Conservation (phyloP, 2,888 invertebrate species). For the Noctua janthina region DNA sequence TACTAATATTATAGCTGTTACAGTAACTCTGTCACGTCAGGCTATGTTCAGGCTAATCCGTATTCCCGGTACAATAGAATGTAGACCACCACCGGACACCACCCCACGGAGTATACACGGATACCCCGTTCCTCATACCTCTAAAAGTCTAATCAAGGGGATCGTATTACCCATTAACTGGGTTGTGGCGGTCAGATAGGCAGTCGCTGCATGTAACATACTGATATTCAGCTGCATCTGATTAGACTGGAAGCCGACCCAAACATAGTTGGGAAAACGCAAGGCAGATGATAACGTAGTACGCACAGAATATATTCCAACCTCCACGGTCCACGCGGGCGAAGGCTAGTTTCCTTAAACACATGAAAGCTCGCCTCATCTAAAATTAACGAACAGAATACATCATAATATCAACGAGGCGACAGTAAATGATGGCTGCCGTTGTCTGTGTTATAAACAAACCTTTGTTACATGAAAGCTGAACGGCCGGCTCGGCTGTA, state of each 20-base stretch:
- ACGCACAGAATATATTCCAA: neutral
- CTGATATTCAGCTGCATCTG: neutral
- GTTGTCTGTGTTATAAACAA: neutral
- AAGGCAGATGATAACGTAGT: neutral
- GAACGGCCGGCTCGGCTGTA: slow-evolving; percentile 14
- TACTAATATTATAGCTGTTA: no score
- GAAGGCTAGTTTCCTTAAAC: neutral
- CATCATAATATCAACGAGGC: slow-evolving; percentile 13
- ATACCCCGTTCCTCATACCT: neutral
- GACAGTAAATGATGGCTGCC: slow-evolving; percentile 3
- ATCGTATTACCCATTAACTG: neutral
- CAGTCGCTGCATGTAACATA: neutral
- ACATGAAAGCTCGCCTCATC: neutral
- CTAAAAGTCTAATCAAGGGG: neutral
- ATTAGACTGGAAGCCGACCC: neutral
- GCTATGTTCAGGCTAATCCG: neutral
- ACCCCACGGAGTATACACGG: neutral
- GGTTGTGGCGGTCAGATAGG: neutral
- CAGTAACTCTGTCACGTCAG: neutral
- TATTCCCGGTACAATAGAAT: neutral
- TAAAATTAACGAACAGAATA: neutral
- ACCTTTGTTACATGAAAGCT: slow-evolving; percentile 16
- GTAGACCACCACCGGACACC: no score
- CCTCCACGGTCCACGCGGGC: neutral
- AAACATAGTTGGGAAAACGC: neutral